Percentiles rank a stretch among this genome's conserved stretches.
phyloP scores from a whole-genome alignment of 2,888 invertebrate genomes.

The Drosophila diplacantha region DNA sequence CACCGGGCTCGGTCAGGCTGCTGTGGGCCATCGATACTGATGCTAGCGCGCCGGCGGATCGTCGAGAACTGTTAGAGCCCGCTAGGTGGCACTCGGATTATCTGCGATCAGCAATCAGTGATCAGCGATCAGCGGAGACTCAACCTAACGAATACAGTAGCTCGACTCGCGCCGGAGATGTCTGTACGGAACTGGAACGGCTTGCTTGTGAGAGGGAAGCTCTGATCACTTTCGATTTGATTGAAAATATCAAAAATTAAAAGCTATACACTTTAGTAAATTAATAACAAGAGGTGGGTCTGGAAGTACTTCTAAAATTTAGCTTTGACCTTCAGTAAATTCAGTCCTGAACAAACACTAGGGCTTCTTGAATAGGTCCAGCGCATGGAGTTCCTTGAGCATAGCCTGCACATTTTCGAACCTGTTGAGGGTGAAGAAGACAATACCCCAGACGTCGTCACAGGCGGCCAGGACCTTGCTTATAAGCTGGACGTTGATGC shows the following conservation, averaged over 20 bases:
- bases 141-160: background rate
- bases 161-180: background rate
- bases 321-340: background rate
- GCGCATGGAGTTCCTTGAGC: conserved; percentile 19
- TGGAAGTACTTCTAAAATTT: background rate
- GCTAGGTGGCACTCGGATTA: conserved; percentile 3
- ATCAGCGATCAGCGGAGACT: background rate
- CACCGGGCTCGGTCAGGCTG: background rate
- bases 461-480: conserved; percentile 53
- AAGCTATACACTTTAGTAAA: background rate
- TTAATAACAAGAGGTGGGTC: background rate
- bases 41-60: conserved; percentile 5
- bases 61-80: conserved; percentile 5
- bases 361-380: conserved; percentile 28
- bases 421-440: conserved; percentile 73
- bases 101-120: conserved; percentile 2
- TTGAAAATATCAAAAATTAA: background rate
- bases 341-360: background rate
- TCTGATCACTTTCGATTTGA: background rate
- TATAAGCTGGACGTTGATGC: conserved; percentile 53
- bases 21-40: conserved; percentile 5
- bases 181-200: background rate
- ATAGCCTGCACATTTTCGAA: conserved; percentile 36
- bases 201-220: conserved; percentile 2
- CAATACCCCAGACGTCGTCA: conserved; percentile 68